These are phyloP conservation scores for Eulithis testata DNA, from an alignment of 2,888 invertebrate species.

Conservation along the genomic window DNA sequence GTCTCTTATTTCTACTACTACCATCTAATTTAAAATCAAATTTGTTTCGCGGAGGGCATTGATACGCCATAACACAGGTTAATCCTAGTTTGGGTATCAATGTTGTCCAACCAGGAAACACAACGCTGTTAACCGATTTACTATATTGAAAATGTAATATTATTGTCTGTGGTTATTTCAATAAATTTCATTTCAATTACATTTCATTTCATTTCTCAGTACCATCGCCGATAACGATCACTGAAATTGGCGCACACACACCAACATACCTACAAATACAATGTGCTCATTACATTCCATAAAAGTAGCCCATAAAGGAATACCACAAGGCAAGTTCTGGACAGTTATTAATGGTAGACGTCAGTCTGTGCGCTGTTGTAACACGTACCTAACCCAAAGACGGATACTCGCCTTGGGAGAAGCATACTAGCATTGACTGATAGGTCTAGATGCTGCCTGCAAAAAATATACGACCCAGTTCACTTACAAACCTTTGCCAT, in stretches of 20 bases:
- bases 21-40: too few relatives aligned
- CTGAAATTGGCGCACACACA: not conserved
- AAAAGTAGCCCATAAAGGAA: constrained; percentile 13
- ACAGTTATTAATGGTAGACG: constrained; percentile 28
- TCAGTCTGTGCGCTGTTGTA: constrained; percentile 19
- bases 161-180: too few relatives aligned
- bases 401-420: constrained; percentile 26
- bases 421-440: constrained; percentile 33
- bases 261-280: not conserved
- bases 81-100: too few relatives aligned
- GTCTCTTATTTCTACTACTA: too few relatives aligned
- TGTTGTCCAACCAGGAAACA: too few relatives aligned
- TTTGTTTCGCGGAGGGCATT: too few relatives aligned
- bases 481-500: not conserved
- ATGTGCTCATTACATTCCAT: constrained; percentile 14
- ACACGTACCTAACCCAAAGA: constrained; percentile 13
- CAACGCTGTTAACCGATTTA: too few relatives aligned
- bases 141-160: too few relatives aligned
- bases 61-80: too few relatives aligned
- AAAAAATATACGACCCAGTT: not conserved
- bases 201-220: constrained; percentile 9
- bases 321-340: constrained; percentile 21
- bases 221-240: constrained; percentile 8
- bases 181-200: too few relatives aligned
- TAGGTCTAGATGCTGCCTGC: constrained; percentile 16